A percentile compares a stretch with the other conserved stretches of the same genome.
Evolutionary conservation across 2,113 vertebrate genomes (phyloP).

Genomic region (Cnemophilus loriae): DNA sequence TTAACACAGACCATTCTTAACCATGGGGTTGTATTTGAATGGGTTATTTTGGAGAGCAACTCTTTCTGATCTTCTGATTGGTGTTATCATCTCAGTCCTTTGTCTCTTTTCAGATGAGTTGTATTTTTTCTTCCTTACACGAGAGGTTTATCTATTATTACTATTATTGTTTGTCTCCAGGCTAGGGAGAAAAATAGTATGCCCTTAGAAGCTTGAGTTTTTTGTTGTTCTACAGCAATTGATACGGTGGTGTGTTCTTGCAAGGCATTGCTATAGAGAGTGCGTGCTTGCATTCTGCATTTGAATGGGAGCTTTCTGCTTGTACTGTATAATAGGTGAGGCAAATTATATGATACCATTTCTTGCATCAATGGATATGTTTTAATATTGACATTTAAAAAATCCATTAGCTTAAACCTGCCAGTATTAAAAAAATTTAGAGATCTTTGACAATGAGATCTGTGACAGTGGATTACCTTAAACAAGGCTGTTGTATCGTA

Average conservation of each 20-base stretch:
- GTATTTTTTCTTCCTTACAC: background rate
- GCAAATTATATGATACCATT: background rate
- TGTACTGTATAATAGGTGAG: background rate
- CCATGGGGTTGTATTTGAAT: fast-evolving
- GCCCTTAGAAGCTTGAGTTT: background rate
- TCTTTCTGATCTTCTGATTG: background rate
- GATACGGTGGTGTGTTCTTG: background rate
- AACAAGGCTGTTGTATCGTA: background rate
- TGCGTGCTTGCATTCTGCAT: background rate
- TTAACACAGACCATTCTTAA: background rate
- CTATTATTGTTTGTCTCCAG: background rate
- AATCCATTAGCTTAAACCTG: background rate
- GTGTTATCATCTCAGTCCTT: background rate
- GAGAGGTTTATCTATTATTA: background rate
- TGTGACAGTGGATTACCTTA: background rate
- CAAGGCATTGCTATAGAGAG: background rate
- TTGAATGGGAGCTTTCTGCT: background rate
- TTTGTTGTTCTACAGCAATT: background rate
- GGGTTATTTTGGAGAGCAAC: background rate
- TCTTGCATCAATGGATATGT: conserved; percentile 1
- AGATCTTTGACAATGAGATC: background rate
- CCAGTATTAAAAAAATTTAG: background rate
- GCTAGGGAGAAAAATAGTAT: background rate
- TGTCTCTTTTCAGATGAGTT: background rate
- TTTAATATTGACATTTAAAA: conserved; percentile 5